Percentiles rank a stretch among this genome's conserved stretches.
phyloP scores from a whole-genome alignment of 2,113 vertebrate species.

The Salminus brasiliensis region DNA sequence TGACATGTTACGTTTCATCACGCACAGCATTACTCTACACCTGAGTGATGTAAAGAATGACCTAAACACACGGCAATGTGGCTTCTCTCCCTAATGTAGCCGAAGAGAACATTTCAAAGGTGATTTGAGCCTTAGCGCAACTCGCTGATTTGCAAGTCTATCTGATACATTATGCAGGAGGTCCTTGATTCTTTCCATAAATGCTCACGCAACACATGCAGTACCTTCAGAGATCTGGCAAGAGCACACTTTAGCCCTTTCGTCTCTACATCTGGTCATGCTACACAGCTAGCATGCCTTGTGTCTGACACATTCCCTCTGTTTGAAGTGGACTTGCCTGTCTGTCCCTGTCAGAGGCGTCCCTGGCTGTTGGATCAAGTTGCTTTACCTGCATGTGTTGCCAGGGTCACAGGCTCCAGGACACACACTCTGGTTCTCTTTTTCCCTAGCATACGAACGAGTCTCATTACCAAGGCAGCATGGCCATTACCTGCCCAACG shows the following conservation, averaged over 20 bases:
- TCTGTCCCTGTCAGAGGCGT: conserved; percentile 61
- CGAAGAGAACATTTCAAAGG: conserved; percentile 12
- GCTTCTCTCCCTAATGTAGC: background rate
- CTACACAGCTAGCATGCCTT: conserved; percentile 43
- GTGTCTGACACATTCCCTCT: conserved; percentile 45
- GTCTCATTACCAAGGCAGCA: conserved; percentile 54
- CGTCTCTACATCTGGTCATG: conserved; percentile 30
- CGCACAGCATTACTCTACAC: background rate
- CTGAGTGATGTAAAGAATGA: conserved; percentile 32
- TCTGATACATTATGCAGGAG: conserved; percentile 59
- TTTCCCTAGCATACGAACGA: conserved; percentile 50
- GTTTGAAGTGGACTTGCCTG: conserved; percentile 57
- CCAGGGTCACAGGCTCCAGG: conserved; percentile 36
- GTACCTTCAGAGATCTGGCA: conserved; percentile 37
- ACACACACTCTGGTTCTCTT: conserved; percentile 32
- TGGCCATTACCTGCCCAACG: conserved; percentile 66
- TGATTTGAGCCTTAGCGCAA: conserved; percentile 36
- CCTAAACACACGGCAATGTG: conserved; percentile 9
- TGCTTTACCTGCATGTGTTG: conserved; percentile 47
- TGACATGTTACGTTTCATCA: conserved; percentile 9
- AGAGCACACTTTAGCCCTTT: background rate
- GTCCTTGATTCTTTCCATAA: conserved; percentile 62
- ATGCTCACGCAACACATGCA: conserved; percentile 17
- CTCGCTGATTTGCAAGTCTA: conserved; percentile 61
- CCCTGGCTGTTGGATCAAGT: conserved; percentile 49